Percentiles rank a stretch among this genome's conserved stretches.
phyloP scores from a whole-genome alignment of 2,113 vertebrate genomes.

The Microtus pennsylvanicus region DNA sequence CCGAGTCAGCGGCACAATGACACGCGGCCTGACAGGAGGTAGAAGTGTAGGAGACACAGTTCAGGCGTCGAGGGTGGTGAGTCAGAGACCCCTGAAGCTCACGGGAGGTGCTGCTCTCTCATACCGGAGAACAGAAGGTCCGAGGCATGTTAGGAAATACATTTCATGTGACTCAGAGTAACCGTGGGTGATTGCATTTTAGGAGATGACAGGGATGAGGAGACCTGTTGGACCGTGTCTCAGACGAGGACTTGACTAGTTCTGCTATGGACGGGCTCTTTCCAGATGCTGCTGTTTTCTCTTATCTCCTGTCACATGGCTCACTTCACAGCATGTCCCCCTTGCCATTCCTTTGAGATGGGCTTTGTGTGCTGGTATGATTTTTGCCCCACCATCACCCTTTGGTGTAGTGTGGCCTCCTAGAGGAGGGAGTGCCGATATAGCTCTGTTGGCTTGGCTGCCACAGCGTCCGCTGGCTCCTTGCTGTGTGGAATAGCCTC shows the following conservation, averaged over 20 bases:
- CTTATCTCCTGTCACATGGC: background rate
- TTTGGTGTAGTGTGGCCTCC: background rate
- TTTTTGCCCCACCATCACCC: too few species aligned
- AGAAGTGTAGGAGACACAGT: background rate
- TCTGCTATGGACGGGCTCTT: background rate
- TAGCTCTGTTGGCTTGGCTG: background rate
- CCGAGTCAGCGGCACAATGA: background rate
- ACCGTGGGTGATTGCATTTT: background rate
- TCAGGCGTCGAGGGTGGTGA: background rate
- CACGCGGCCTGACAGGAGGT: background rate
- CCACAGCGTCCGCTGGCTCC: too few species aligned
- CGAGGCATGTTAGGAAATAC: background rate
- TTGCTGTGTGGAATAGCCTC: background rate
- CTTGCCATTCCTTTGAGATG: background rate
- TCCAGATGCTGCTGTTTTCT: background rate
- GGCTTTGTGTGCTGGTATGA: background rate
- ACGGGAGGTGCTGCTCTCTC: background rate
- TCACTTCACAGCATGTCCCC: background rate
- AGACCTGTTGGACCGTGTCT: background rate
- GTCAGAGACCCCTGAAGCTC: background rate
- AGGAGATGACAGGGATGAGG: background rate
- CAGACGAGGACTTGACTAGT: background rate
- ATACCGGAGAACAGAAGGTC: background rate
- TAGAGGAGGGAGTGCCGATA: background rate
- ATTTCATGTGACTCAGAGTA: rapidly evolving